Base-by-base conservation (phyloP, 1,140 invertebrate species). In the Zaprionus davidi region DNA sequence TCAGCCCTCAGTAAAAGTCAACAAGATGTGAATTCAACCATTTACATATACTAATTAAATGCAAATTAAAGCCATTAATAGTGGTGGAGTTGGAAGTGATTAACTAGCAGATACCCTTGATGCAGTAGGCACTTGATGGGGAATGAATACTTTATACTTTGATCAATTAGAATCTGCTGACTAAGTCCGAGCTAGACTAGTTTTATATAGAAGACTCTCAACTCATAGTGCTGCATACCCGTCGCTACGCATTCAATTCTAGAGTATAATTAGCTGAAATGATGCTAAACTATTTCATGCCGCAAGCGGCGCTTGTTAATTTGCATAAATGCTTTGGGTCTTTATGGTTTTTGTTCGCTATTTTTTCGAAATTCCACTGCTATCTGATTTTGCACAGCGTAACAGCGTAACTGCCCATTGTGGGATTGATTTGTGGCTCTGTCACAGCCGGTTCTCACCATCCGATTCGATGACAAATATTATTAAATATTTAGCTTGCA, bases 291-390 rank as follows among this genome's bases (percentile, higher is more conserved):
- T 68, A 77, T 65, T 57, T 58, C 71, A 78, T 76, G 71, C 75
- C 68, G 67, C 53, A 68, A 78, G 72, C 83, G 79, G 59, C 71
- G 55, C 67, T 59, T 68, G 44, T 76, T 88, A 75, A 90, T 87
- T 87, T 81, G 66, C 85, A 87, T 87, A 87, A 88, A 84, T 84
- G 68, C 71, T 51, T 51, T 13, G 46, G 62, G 59, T 59, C 36
- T 69, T 28, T 74, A 46, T 46, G 41, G 58, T 24, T 36, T 17
- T 46, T 79, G 28, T 36, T 53, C 55, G 22, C 31, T 57, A 31
- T 22, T 55, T 76, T 76, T 76, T 66, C 74, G 74, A 76, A 76
- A 76, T 41, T 62, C 38, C 36, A 49, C 44, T 60, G 73, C 38
- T 59, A 46, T 71, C 36, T 49, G 69, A 36, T 66, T 71, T 71